Percentiles rank a stretch among this genome's conserved stretches.
These are phyloP conservation scores for Calcarius ornatus DNA, from an alignment of 2,113 vertebrate genomes.

Conservation along the genomic window DNA sequence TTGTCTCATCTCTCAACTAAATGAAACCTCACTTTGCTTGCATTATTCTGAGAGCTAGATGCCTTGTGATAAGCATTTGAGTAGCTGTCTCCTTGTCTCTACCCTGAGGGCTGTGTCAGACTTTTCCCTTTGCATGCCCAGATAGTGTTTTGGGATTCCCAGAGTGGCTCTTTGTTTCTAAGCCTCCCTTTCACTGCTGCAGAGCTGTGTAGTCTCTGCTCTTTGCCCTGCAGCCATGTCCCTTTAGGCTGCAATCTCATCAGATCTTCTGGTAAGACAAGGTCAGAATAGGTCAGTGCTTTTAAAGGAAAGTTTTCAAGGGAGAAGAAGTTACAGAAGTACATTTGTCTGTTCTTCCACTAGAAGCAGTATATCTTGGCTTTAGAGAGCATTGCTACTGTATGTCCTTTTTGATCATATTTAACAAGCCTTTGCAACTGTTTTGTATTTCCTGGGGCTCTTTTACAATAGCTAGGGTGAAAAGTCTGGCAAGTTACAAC, in stretches of 20 bases:
- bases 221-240: neutral
- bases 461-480: neutral
- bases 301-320: slow-evolving; percentile 18
- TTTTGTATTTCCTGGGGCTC: neutral
- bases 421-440: neutral
- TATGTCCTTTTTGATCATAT: neutral
- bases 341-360: neutral
- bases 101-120: neutral
- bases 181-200: neutral
- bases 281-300: neutral
- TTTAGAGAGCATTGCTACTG: neutral
- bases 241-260: neutral
- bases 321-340: neutral
- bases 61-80: neutral
- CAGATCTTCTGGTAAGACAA: neutral
- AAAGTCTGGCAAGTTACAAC: neutral
- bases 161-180: neutral
- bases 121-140: neutral
- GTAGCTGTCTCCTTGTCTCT: neutral
- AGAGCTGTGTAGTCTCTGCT: neutral
- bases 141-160: neutral
- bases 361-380: neutral
- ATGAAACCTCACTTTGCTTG: neutral
- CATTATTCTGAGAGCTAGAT: neutral
- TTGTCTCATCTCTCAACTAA: neutral